These are phyloP conservation scores for Drosophila neoperkinsi DNA, from an alignment of 2,888 invertebrate genomes.

Conservation along the genomic window DNA sequence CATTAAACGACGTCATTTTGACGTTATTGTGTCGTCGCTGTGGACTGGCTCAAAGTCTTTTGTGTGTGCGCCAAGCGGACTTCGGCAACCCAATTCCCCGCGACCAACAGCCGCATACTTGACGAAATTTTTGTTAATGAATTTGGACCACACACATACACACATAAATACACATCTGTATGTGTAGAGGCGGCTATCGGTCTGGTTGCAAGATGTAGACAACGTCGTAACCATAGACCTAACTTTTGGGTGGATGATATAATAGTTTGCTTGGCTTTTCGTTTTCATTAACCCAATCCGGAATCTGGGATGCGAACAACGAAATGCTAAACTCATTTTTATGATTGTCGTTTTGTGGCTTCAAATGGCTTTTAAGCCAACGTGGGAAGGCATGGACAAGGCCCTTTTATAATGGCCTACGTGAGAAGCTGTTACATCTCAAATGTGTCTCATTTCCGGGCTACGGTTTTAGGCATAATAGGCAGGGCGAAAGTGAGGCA, in stretches of 20 bases:
- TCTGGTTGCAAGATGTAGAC: conserved; percentile 28
- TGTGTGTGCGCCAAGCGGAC: conserved; percentile 39
- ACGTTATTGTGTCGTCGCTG: conserved; percentile 48
- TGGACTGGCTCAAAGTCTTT: conserved; percentile 23
- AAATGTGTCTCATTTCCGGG: conserved; percentile 36
- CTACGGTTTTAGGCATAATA: not conserved
- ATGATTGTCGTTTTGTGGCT: conserved; percentile 43
- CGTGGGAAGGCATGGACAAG: conserved; percentile 44
- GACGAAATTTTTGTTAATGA: conserved; percentile 80
- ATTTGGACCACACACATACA: conserved; percentile 67
- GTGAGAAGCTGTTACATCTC: conserved; percentile 39
- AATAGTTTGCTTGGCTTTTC: conserved; percentile 50
- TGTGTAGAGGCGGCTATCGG: conserved; percentile 17
- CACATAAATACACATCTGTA: not conserved
- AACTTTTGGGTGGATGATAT: conserved; percentile 56
- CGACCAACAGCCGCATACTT: conserved; percentile 50
- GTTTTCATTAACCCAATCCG: conserved; percentile 68
- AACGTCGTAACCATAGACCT: conserved; percentile 15
- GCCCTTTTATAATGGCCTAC: conserved; percentile 38
- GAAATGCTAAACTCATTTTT: conserved; percentile 24
- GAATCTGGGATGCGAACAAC: conserved; percentile 38
- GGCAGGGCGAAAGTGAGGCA: not conserved
- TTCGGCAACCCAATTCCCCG: conserved; percentile 54
- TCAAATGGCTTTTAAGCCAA: conserved; percentile 30
- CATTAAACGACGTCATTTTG: conserved; percentile 72